phyloP scores from a whole-genome alignment of 23 tunicate genomes.

The Trididemnum nubilum region DNA sequence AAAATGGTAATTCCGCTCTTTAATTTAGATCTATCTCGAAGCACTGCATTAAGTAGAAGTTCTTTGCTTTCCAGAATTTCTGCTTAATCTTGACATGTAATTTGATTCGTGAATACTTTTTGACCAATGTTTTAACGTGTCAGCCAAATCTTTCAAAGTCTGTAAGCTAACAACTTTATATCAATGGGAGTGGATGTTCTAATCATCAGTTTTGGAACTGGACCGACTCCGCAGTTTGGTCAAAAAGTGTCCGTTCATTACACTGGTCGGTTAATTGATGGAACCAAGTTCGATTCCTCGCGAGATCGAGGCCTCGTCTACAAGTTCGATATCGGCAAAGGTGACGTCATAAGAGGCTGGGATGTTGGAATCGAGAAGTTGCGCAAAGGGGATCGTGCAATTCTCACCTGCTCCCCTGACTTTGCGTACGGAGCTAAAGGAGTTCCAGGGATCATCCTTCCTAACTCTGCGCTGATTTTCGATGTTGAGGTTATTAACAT shows the following conservation, averaged over 20 bases:
- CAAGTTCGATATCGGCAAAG: constrained; percentile 56
- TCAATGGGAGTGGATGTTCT: constrained; percentile 25
- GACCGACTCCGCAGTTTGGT: constrained; percentile 14
- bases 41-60: no score
- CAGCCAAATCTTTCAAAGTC: no score
- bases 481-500: constrained; percentile 64
- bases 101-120: no score
- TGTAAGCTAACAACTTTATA: no score
- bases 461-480: constrained; percentile 61
- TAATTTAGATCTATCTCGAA: no score
- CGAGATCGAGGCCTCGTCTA: constrained; percentile 63
- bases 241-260: constrained; percentile 47
- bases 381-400: constrained; percentile 58
- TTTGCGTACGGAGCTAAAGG: constrained; percentile 67
- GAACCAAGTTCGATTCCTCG: constrained; percentile 86
- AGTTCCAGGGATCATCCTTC: constrained; percentile 49
- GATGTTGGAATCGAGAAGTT: constrained; percentile 79
- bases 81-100: no score
- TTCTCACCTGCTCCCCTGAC: constrained; percentile 63
- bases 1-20: no score
- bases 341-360: constrained; percentile 79
- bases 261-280: constrained; percentile 72
- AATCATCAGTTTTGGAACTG: constrained; percentile 10
- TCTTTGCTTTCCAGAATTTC: no score
- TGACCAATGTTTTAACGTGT: no score